These are phyloP conservation scores for Drosophila nebulosa DNA, from an alignment of 1,140 invertebrate species.

Conservation along the genomic window DNA sequence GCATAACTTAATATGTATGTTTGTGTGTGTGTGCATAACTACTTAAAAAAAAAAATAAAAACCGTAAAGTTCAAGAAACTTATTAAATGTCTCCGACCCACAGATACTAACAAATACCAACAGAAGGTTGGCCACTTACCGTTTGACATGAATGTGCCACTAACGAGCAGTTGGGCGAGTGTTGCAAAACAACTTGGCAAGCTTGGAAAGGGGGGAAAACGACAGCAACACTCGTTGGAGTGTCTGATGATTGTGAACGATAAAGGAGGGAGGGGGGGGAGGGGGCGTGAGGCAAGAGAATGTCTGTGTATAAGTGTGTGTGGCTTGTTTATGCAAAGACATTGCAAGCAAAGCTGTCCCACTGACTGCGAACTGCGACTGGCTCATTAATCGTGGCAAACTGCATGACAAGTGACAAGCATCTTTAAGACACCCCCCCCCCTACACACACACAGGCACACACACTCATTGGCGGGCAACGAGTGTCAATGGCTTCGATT, in stretches of 20 bases:
- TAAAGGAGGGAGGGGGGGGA: not conserved
- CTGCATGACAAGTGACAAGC: slow-evolving; percentile 28
- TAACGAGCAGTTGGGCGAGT: slow-evolving; percentile 43
- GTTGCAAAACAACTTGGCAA: slow-evolving; percentile 16
- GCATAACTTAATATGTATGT: not conserved
- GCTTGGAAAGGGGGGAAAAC: not conserved
- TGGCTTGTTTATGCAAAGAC: not conserved
- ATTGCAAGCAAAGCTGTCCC: not conserved
- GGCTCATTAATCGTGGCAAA: slow-evolving; percentile 45
- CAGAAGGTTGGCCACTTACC: slow-evolving; percentile 41
- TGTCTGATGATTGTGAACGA: not conserved
- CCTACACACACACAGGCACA: not conserved
- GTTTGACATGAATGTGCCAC: slow-evolving; percentile 56
- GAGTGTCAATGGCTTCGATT: not conserved
- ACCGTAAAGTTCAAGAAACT: slow-evolving; percentile 54
- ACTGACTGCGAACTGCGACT: slow-evolving; percentile 1
- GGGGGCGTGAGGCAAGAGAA: not conserved
- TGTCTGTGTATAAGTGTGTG: not conserved
- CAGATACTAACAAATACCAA: not conserved
- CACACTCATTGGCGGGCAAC: not conserved
- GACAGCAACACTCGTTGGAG: not conserved
- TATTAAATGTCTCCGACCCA: slow-evolving; percentile 38
- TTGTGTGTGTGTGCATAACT: not conserved
- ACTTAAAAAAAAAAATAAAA: slow-evolving; percentile 19
- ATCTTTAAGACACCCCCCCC: not conserved